phyloP scores from a whole-genome alignment of 2,113 vertebrate species.

The Trematocara variabile region DNA sequence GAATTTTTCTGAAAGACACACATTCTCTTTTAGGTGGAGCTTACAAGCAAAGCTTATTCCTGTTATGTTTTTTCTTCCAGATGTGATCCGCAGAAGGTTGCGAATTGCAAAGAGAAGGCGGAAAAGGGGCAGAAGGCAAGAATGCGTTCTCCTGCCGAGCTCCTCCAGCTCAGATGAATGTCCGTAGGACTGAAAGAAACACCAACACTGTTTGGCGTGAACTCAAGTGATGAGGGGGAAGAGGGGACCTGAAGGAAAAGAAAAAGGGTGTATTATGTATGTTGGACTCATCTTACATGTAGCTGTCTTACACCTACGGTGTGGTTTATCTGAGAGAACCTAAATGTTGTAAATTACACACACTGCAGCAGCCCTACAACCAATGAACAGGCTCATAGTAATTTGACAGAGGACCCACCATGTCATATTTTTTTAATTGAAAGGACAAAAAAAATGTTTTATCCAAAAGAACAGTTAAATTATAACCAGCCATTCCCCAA shows the following conservation, averaged over 20 bases:
- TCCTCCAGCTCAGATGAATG: conserved; percentile 71
- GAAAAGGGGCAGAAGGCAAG: conserved; percentile 65
- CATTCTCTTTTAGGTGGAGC: background rate
- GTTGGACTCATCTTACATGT: background rate
- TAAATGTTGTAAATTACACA: background rate
- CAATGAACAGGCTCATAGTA: background rate
- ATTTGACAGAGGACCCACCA: background rate
- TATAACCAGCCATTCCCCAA: background rate
- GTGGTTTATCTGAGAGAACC: background rate
- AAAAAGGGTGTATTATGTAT: background rate
- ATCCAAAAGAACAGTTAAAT: background rate
- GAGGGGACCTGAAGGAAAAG: background rate
- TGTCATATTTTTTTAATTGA: background rate
- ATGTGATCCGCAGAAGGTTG: conserved; percentile 74
- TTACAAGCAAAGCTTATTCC: background rate
- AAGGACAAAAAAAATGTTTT: background rate
- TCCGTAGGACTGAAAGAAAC: background rate
- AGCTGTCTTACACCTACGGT: background rate
- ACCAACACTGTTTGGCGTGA: background rate
- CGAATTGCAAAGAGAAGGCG: conserved; percentile 61
- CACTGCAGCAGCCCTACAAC: background rate
- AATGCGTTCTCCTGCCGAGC: conserved; percentile 61
- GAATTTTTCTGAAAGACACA: background rate
- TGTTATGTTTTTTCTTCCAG: conserved; percentile 38
- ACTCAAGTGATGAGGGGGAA: background rate